phyloP scores from a whole-genome alignment of 2,888 invertebrate species.

The Parnassius smintheus region DNA sequence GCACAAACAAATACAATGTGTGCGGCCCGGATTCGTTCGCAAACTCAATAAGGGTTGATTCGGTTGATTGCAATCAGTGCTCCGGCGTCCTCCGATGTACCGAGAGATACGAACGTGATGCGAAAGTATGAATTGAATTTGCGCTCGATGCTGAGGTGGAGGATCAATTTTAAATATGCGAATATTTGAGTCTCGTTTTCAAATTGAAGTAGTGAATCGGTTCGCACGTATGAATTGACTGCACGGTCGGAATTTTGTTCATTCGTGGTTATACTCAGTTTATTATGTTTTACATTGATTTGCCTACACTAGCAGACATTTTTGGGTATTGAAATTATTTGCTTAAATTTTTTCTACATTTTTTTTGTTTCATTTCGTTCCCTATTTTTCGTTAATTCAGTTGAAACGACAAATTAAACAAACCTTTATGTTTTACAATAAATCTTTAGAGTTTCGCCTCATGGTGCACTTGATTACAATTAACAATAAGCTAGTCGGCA shows the following conservation, averaged over 20 bases:
- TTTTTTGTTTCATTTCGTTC: too few species aligned
- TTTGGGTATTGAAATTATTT: too few species aligned
- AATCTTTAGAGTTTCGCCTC: too few species aligned
- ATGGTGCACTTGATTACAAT: too few species aligned
- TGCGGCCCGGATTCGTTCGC: constrained; percentile 43
- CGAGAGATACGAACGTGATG: constrained; percentile 46
- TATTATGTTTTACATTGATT: too few species aligned
- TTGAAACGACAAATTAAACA: too few species aligned
- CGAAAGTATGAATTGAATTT: constrained; percentile 43
- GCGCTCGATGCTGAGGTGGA: constrained; percentile 4
- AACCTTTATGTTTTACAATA: too few species aligned
- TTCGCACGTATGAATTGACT: constrained; percentile 12
- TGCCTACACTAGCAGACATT: too few species aligned
- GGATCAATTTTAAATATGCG: constrained; percentile 17
- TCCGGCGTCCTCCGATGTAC: constrained; percentile 35
- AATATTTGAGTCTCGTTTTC: constrained; percentile 4
- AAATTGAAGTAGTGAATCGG: constrained; percentile 4
- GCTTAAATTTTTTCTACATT: too few species aligned
- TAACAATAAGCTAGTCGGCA: too few species aligned
- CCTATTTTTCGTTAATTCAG: too few species aligned
- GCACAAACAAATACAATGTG: constrained; percentile 53
- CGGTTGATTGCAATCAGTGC: constrained; percentile 74
- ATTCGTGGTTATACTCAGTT: too few species aligned
- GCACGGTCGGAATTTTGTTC: background rate
- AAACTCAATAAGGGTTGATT: constrained; percentile 73